Evolutionary conservation across 2,797 vertebrate genomes (phyloP).

Genomic region (Moxostoma hubbsi): DNA sequence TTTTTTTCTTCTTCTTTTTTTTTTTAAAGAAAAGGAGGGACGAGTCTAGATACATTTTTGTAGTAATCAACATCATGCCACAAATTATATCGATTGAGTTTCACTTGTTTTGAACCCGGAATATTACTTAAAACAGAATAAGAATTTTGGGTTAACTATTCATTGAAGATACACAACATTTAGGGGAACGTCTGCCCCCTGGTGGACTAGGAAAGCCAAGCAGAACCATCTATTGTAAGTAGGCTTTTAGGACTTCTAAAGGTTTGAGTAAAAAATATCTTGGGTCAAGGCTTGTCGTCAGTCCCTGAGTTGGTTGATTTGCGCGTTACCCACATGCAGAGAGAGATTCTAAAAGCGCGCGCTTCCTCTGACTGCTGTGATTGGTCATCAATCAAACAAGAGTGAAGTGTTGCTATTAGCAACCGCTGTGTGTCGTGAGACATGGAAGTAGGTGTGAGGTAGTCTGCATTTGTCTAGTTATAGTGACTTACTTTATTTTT

Average conservation of each 20-base stretch:
- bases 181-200: constrained; percentile 43
- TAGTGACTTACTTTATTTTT: background rate
- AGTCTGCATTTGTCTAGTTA: background rate
- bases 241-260: no score
- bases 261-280: no score
- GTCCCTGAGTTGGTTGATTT: background rate
- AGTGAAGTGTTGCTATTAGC: constrained; percentile 52
- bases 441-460: constrained; percentile 55
- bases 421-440: constrained; percentile 49
- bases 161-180: background rate
- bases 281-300: no score
- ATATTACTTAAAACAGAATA: no score
- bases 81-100: no score
- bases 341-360: background rate
- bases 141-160: no score
- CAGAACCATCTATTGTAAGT: no score
- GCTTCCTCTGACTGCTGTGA: background rate
- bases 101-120: no score
- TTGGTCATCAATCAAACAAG: constrained; percentile 52
- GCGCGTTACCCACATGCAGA: background rate
- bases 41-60: no score
- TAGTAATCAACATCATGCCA: no score
- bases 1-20: no score
- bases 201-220: constrained; percentile 4
- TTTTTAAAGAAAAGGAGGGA: no score